These are phyloP conservation scores for Perccottus glenii DNA, from an alignment of 2,113 vertebrate species.

Conservation along the genomic window DNA sequence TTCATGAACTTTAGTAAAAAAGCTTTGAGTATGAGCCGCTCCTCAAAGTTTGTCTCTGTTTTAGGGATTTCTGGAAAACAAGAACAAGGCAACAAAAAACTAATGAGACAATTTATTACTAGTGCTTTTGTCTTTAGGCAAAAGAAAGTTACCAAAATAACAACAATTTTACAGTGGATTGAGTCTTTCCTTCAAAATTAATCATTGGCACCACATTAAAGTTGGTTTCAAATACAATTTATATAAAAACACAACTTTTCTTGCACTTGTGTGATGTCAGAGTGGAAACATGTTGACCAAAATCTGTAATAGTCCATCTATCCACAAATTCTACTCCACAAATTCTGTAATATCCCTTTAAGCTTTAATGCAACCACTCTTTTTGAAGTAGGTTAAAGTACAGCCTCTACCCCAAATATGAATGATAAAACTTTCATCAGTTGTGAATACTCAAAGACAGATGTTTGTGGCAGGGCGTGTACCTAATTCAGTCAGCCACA, in stretches of 20 bases:
- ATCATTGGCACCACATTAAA: too few relatives aligned
- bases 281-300: too few relatives aligned
- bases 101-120: too few relatives aligned
- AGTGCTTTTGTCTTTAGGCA: too few relatives aligned
- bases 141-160: too few relatives aligned
- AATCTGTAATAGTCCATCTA: too few relatives aligned
- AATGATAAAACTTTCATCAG: slow-evolving; percentile 67
- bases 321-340: too few relatives aligned
- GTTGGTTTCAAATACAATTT: too few relatives aligned
- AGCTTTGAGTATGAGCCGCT: slow-evolving; percentile 92
- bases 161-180: too few relatives aligned
- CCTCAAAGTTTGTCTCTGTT: slow-evolving; percentile 93
- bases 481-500: slow-evolving; percentile 96
- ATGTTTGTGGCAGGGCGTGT: background rate
- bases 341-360: background rate
- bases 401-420: slow-evolving; percentile 21
- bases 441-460: background rate
- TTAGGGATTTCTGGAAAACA: slow-evolving; percentile 89
- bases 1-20: slow-evolving; percentile 97
- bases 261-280: too few relatives aligned
- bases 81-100: background rate
- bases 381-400: slow-evolving; percentile 67
- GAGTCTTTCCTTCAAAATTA: too few relatives aligned
- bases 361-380: slow-evolving; percentile 29
- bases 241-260: too few relatives aligned